These are phyloP conservation scores for Drosophila setifemur DNA, from an alignment of 1,140 invertebrate species.

Conservation along the genomic window DNA sequence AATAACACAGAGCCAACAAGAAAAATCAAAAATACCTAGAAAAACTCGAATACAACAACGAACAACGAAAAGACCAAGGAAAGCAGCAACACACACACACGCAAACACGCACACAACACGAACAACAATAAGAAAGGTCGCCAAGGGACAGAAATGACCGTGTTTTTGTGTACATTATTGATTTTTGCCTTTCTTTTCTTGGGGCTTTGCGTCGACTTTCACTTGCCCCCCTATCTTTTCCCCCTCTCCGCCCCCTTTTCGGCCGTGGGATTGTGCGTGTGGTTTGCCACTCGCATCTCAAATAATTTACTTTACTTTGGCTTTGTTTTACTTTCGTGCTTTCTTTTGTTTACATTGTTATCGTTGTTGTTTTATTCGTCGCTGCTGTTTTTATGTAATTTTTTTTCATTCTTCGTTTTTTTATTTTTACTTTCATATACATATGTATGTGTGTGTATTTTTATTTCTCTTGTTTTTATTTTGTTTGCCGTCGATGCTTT, in stretches of 20 bases:
- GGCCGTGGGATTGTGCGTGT: conserved; percentile 56
- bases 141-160: conserved; percentile 59
- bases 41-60: not conserved
- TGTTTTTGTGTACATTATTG: conserved; percentile 74
- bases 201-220: conserved; percentile 43
- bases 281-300: conserved; percentile 48
- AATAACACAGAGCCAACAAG: not conserved
- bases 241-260: not conserved
- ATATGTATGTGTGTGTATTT: conserved; percentile 12
- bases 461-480: conserved; percentile 36
- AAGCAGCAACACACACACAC: not conserved
- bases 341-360: conserved; percentile 71
- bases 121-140: conserved; percentile 44
- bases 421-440: not conserved
- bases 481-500: conserved; percentile 24
- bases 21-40: conserved; percentile 4
- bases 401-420: conserved; percentile 9
- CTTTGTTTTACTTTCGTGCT: conserved; percentile 64
- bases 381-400: conserved; percentile 39
- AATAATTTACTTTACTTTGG: conserved; percentile 71
- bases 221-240: conserved; percentile 8
- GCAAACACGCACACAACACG: conserved; percentile 9
- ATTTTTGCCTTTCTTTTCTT: conserved; percentile 70
- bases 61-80: conserved; percentile 12
- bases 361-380: conserved; percentile 32